These are phyloP conservation scores for Danaus chrysippus DNA, from an alignment of 2,888 invertebrate genomes.

Conservation along the genomic window DNA sequence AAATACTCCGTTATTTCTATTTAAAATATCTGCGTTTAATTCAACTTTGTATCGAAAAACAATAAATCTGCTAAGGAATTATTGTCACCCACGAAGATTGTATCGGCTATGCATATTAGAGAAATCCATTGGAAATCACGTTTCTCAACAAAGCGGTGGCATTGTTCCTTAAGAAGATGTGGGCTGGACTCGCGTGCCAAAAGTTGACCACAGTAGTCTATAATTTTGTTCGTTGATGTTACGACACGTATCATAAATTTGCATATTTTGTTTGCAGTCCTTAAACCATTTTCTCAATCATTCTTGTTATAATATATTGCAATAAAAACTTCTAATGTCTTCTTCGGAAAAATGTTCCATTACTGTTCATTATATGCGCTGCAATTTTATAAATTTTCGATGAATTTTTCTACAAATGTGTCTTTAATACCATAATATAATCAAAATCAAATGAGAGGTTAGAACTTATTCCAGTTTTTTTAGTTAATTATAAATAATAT, in stretches of 20 bases:
- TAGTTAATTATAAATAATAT: background rate
- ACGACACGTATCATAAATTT: conserved; percentile 15
- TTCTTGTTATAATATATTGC: too few relatives aligned
- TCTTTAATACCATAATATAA: too few relatives aligned
- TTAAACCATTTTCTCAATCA: too few relatives aligned
- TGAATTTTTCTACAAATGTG: too few relatives aligned
- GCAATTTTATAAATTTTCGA: too few relatives aligned
- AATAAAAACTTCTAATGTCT: too few relatives aligned
- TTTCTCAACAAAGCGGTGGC: conserved; percentile 55
- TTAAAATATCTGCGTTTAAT: background rate
- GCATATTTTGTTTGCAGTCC: background rate
- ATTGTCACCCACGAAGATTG: conserved; percentile 51
- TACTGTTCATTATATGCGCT: too few relatives aligned
- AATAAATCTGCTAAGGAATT: conserved; percentile 40
- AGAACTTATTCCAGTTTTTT: background rate
- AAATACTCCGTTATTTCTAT: background rate
- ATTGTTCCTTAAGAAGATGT: conserved; percentile 59
- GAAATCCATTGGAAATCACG: conserved; percentile 52
- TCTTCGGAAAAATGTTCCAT: too few relatives aligned
- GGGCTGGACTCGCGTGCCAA: conserved; percentile 53
- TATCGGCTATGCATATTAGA: conserved; percentile 47
- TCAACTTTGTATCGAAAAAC: conserved; percentile 26
- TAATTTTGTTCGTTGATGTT: conserved; percentile 21
- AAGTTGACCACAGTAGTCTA: conserved; percentile 33
- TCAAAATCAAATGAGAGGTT: too few relatives aligned